Conservation (phyloP, 2,888 invertebrate genomes). For the Cotesia congregata region DNA sequence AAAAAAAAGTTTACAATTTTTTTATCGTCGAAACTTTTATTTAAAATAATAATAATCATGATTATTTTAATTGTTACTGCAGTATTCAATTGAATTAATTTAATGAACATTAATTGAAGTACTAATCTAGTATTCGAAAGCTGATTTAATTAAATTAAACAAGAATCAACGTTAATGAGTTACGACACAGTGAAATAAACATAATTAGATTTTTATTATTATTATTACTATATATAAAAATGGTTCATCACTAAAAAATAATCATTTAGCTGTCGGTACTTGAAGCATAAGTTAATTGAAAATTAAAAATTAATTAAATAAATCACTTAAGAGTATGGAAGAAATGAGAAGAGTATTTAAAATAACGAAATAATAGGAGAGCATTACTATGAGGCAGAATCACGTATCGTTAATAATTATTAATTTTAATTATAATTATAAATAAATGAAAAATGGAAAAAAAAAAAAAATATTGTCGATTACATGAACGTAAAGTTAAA, state of each 20-base stretch:
- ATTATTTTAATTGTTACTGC: too few relatives aligned
- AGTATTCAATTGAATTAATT: too few relatives aligned
- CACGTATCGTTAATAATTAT: constrained; percentile 10
- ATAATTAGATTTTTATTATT: constrained; percentile 39
- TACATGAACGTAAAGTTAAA: constrained; percentile 38
- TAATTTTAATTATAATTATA: constrained; percentile 2
- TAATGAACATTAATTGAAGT: too few relatives aligned
- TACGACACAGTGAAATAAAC: constrained; percentile 36
- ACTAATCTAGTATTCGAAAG: not conserved
- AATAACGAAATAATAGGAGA: constrained; percentile 8
- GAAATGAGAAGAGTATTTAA: not conserved
- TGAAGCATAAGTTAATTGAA: constrained; percentile 18
- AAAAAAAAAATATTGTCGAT: constrained; percentile 43
- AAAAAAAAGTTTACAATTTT: constrained; percentile 1
- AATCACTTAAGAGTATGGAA: not conserved
- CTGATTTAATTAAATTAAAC: not conserved
- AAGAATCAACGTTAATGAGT: constrained; percentile 12
- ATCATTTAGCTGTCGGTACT: constrained; percentile 36
- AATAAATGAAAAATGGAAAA: constrained; percentile 29
- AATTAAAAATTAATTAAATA: not conserved
- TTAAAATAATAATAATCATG: too few relatives aligned
- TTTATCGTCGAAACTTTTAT: too few relatives aligned
- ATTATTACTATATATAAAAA: constrained; percentile 20
- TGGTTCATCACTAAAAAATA: constrained; percentile 18
- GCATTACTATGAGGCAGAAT: constrained; percentile 8